Percentiles rank a stretch among this genome's conserved stretches.
Evolutionary conservation across 2,888 invertebrate species (phyloP).

Genomic region (Conomelus anceps): DNA sequence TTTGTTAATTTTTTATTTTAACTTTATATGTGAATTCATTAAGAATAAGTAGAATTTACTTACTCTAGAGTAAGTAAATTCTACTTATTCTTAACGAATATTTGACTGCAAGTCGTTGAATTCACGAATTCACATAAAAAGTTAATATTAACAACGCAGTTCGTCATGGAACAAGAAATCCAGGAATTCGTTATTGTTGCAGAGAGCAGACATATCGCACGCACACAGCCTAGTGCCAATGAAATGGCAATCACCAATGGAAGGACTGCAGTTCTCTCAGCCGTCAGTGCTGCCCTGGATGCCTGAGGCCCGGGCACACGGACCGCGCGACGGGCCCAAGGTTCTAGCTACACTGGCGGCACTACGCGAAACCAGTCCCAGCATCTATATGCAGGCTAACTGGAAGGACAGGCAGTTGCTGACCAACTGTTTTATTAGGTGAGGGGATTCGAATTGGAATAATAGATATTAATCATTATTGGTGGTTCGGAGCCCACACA

Average conservation of each 20-base stretch:
- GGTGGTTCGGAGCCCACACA: too few species aligned
- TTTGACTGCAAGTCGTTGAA: too few species aligned
- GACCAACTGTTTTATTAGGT: slow-evolving; percentile 60
- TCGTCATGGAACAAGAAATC: too few species aligned
- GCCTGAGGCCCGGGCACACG: slow-evolving; percentile 48
- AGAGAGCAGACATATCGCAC: slow-evolving; percentile 41
- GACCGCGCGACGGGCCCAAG: slow-evolving; percentile 43
- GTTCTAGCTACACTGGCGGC: slow-evolving; percentile 51
- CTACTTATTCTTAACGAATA: too few species aligned
- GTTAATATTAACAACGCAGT: too few species aligned
- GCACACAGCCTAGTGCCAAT: slow-evolving; percentile 64
- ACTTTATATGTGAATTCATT: too few species aligned
- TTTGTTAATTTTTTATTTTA: too few species aligned
- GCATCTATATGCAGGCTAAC: slow-evolving; percentile 65
- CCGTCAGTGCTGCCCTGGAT: slow-evolving; percentile 57
- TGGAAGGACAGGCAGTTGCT: slow-evolving; percentile 56
- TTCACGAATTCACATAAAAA: too few species aligned
- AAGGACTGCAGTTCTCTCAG: slow-evolving; percentile 41
- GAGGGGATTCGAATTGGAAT: slow-evolving; percentile 19
- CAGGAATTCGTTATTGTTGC: background rate
- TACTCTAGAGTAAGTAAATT: too few species aligned
- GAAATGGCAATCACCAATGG: slow-evolving; percentile 49
- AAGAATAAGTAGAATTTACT: too few species aligned
- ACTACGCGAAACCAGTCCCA: slow-evolving; percentile 56
- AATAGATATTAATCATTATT: background rate